Evolutionary conservation across 1,140 invertebrate genomes (phyloP).

Genomic region (Hypsibius dujardini): DNA sequence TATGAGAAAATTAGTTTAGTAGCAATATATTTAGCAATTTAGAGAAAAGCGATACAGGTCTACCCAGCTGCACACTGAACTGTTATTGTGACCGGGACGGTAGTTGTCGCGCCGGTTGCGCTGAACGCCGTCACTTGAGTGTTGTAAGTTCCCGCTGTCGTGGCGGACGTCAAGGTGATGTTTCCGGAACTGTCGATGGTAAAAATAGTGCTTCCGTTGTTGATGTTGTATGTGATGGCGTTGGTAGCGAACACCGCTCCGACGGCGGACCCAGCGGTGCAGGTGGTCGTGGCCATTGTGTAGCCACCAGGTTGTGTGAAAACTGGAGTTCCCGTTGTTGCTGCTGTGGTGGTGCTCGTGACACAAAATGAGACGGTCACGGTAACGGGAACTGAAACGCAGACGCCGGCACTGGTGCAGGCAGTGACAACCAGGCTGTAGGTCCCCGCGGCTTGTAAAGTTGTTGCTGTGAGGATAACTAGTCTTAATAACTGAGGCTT

Average conservation of each 20-base stretch:
- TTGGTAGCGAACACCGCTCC: background rate
- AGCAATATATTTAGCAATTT: too few relatives aligned
- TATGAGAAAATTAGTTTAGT: too few relatives aligned
- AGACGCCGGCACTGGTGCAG: too few relatives aligned
- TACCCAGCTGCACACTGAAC: background rate
- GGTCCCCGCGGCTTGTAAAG: too few relatives aligned
- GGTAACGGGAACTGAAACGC: too few relatives aligned
- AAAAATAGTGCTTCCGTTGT: background rate
- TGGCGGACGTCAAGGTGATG: background rate
- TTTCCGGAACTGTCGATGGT: background rate
- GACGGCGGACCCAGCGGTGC: background rate
- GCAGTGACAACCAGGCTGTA: too few relatives aligned
- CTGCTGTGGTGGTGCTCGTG: too few relatives aligned
- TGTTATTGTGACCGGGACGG: background rate
- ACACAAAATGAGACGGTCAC: too few relatives aligned
- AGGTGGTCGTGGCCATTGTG: background rate
- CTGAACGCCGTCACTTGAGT: background rate
- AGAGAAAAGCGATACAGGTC: background rate
- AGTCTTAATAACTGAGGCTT: too few relatives aligned
- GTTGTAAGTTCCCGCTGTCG: background rate
- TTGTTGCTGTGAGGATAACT: too few relatives aligned
- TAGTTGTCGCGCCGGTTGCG: background rate
- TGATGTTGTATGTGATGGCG: background rate
- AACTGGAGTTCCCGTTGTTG: too few relatives aligned
- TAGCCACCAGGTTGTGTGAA: too few relatives aligned